Conservation (phyloP, 2,113 vertebrate species). For the Prochilodus magdalenae region DNA sequence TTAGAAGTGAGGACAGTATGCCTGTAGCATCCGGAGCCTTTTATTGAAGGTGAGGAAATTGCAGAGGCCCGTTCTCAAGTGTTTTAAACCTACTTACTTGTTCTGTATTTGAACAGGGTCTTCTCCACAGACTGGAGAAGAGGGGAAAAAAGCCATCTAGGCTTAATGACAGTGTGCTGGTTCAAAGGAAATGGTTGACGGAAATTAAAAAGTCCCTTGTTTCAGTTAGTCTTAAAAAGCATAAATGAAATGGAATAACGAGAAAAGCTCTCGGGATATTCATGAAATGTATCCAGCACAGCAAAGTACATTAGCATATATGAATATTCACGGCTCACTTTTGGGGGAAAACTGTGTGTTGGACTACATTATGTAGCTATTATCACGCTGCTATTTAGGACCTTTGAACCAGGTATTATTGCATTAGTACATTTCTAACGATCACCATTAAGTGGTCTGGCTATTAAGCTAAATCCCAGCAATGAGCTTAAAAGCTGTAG, state of each 20-base stretch:
- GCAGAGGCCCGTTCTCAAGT: not conserved
- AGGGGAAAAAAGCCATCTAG: not conserved
- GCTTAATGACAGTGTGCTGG: not conserved
- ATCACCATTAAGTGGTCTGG: not conserved
- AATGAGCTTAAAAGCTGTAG: not conserved
- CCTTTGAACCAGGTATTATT: conserved; percentile 10
- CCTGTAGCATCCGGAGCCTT: not conserved
- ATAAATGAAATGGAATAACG: not conserved
- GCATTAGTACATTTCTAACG: not conserved
- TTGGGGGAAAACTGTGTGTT: not conserved
- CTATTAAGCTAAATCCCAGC: conserved; percentile 4
- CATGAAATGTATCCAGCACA: conserved; percentile 3
- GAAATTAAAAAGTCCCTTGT: not conserved
- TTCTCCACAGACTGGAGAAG: not conserved
- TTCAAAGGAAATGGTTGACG: not conserved
- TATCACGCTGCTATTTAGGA: not conserved
- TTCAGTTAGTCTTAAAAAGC: not conserved
- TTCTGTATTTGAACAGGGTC: not conserved
- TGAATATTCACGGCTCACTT: not conserved
- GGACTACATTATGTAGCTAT: not conserved
- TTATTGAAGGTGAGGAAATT: conserved; percentile 3
- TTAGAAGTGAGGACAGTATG: not conserved
- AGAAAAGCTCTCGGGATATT: not conserved
- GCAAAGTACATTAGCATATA: not conserved
- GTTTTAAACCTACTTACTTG: not conserved